These are phyloP conservation scores for Linnaemya tessellans DNA, from an alignment of 2,888 invertebrate species.

Conservation along the genomic window DNA sequence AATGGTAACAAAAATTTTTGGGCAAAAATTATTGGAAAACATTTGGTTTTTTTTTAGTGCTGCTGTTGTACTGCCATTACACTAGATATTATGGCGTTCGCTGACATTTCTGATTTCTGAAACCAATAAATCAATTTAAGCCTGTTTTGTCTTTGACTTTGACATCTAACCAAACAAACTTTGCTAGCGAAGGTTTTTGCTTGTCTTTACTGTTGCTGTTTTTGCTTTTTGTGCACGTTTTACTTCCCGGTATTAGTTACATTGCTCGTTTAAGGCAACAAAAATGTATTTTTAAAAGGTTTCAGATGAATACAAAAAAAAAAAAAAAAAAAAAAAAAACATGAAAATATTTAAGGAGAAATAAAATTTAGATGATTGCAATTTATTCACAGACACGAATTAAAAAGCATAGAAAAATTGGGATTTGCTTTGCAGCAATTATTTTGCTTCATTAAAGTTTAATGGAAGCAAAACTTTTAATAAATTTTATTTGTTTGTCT, in stretches of 20 bases:
- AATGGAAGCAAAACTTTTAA: not conserved
- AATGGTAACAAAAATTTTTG: conserved; percentile 29
- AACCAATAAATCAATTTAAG: conserved; percentile 71
- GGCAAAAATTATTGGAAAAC: conserved; percentile 35
- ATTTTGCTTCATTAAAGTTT: not conserved
- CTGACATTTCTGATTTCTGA: conserved; percentile 34
- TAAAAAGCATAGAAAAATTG: not conserved
- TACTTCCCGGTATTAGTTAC: conserved; percentile 70
- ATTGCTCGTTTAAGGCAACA: conserved; percentile 38
- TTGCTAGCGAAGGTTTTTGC: conserved; percentile 63
- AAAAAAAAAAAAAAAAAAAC: too few species aligned
- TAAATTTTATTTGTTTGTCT: too few species aligned
- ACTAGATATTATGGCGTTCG: conserved; percentile 23
- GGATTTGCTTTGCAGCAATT: not conserved
- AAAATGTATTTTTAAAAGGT: conserved; percentile 54
- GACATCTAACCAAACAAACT: conserved; percentile 61
- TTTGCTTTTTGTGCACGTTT: conserved; percentile 29
- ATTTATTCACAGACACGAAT: not conserved
- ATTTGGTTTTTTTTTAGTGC: conserved; percentile 10
- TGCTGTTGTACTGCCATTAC: conserved; percentile 20
- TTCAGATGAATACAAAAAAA: conserved; percentile 43
- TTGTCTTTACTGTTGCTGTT: conserved; percentile 22
- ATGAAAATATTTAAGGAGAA: conserved; percentile 15
- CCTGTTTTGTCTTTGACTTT: conserved; percentile 70
- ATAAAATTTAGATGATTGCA: not conserved